phyloP scores from a whole-genome alignment of 2,888 invertebrate species.

The Parnassius glacialis region DNA sequence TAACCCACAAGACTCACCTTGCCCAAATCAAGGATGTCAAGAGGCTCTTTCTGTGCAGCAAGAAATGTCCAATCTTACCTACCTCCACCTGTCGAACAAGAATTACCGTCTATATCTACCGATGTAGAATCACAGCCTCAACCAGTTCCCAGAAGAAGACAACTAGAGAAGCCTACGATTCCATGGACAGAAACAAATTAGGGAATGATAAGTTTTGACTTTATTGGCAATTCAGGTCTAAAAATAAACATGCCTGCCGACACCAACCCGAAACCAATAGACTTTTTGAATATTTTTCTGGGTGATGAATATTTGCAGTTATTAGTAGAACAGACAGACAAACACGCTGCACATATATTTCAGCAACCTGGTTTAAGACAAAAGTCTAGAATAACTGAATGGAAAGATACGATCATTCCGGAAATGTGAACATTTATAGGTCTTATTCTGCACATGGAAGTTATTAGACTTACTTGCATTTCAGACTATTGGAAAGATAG shows the following conservation, averaged over 20 bases:
- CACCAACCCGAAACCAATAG: too few relatives aligned
- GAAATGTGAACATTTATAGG: background rate
- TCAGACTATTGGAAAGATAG: background rate
- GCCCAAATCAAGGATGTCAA: background rate
- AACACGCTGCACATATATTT: background rate
- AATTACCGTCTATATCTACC: too few relatives aligned
- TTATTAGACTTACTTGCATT: background rate
- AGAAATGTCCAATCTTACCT: background rate
- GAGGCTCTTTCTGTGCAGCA: background rate
- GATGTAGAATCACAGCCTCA: too few relatives aligned
- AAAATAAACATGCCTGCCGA: background rate
- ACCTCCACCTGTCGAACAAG: background rate
- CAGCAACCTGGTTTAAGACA: background rate
- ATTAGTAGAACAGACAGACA: background rate
- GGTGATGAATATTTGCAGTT: too few relatives aligned
- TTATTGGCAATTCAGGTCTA: conserved; percentile 1
- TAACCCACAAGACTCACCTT: conserved; percentile 1
- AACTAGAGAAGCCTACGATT: background rate
- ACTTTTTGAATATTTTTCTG: too few relatives aligned
- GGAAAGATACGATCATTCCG: too few relatives aligned
- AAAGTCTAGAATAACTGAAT: background rate
- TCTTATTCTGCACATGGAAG: background rate
- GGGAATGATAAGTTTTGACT: background rate
- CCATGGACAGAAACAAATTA: background rate
- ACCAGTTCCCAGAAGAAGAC: too few relatives aligned